phyloP scores from a whole-genome alignment of 2,797 vertebrate species.

The Sphaeramia orbicularis region DNA sequence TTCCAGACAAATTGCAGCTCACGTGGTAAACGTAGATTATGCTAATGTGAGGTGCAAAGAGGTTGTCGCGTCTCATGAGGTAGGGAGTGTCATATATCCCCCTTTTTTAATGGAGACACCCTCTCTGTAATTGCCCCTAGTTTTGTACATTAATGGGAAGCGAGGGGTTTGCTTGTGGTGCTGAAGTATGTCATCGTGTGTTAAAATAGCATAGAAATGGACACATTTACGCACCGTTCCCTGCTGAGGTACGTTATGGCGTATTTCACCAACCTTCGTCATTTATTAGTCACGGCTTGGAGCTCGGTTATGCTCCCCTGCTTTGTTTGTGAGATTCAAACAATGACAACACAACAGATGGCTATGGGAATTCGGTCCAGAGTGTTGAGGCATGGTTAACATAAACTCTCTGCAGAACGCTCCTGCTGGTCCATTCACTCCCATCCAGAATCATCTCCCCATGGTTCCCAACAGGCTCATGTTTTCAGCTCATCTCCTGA shows the following conservation, averaged over 20 bases:
- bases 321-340: slow-evolving; percentile 38
- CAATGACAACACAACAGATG: slow-evolving; percentile 54
- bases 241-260: slow-evolving; percentile 20
- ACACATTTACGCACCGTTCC: slow-evolving; percentile 17
- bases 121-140: slow-evolving; percentile 67
- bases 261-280: slow-evolving; percentile 30
- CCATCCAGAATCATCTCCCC: slow-evolving; percentile 50
- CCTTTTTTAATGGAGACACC: slow-evolving; percentile 61
- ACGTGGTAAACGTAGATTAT: slow-evolving; percentile 78
- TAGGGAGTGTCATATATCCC: slow-evolving; percentile 58
- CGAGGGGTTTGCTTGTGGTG: slow-evolving; percentile 35
- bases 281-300: slow-evolving; percentile 49
- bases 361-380: slow-evolving; percentile 25
- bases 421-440: slow-evolving; percentile 46
- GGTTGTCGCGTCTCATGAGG: slow-evolving; percentile 61
- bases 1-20: slow-evolving; percentile 82
- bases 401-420: slow-evolving; percentile 39
- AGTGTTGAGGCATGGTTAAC: slow-evolving; percentile 34
- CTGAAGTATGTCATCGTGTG: slow-evolving; percentile 51
- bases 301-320: slow-evolving; percentile 15
- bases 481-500: slow-evolving; percentile 53
- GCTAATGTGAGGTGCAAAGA: slow-evolving; percentile 73
- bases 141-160: slow-evolving; percentile 64
- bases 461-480: slow-evolving; percentile 31
- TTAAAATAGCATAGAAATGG: slow-evolving; percentile 43